Evolutionary conservation across 2,888 invertebrate species (phyloP).

Genomic region (Oscheius sp.): DNA sequence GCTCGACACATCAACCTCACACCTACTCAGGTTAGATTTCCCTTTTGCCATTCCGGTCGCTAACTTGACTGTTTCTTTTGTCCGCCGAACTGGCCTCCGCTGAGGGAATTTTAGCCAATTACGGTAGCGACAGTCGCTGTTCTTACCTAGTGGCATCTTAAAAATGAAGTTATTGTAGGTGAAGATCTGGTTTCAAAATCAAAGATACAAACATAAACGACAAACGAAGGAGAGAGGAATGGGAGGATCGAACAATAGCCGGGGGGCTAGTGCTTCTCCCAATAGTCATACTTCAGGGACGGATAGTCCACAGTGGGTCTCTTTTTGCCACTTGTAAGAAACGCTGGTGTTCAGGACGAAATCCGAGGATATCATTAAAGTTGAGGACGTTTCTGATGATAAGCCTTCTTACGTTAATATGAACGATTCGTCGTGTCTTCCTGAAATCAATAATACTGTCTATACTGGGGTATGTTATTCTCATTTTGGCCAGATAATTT

Average conservation of each 20-base stretch:
- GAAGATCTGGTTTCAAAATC: constrained; percentile 61
- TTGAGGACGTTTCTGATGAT: constrained; percentile 10
- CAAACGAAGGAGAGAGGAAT: constrained; percentile 45
- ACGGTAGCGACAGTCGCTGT: constrained; percentile 26
- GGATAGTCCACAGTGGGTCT: constrained; percentile 32
- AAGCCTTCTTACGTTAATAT: constrained; percentile 15
- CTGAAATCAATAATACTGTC: constrained; percentile 33
- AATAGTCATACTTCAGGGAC: constrained; percentile 24
- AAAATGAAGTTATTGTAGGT: constrained; percentile 38
- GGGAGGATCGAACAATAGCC: constrained; percentile 33
- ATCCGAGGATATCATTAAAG: constrained; percentile 24
- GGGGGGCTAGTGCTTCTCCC: constrained; percentile 34
- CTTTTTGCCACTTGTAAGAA: neutral
- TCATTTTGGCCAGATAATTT: neutral
- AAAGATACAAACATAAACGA: constrained; percentile 57
- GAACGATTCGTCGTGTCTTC: constrained; percentile 33
- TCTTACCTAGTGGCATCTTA: constrained; percentile 2
- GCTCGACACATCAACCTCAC: constrained; percentile 83
- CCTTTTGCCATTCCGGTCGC: neutral
- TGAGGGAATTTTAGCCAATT: constrained; percentile 39
- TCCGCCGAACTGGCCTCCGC: constrained; percentile 17
- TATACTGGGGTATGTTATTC: constrained; percentile 7
- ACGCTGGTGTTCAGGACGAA: constrained; percentile 2
- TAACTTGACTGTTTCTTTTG: constrained; percentile 21
- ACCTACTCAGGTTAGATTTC: constrained; percentile 78